Percentiles rank a stretch among this genome's conserved stretches.
Evolutionary conservation across 2,888 invertebrate genomes (phyloP).

Genomic region (Frankliniella fusca): DNA sequence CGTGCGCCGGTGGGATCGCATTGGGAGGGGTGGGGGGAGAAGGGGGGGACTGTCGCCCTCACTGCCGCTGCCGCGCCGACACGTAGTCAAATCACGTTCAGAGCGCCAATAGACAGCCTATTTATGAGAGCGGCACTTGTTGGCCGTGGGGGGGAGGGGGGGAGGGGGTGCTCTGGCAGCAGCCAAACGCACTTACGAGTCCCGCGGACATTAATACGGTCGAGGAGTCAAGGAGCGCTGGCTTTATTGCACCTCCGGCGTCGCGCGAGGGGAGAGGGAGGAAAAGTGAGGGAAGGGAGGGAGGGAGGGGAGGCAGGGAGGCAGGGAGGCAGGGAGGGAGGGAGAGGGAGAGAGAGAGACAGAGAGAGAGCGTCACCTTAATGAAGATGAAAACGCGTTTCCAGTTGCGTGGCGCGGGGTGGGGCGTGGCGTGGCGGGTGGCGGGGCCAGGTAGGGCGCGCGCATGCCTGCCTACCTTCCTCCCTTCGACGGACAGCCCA

Average conservation of each 20-base stretch:
- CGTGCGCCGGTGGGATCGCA: neutral
- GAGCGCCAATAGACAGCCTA: conserved; percentile 20
- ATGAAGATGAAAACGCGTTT: conserved; percentile 25
- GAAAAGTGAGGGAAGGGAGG: no score
- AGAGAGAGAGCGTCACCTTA: neutral
- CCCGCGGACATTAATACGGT: neutral
- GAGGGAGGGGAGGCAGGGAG: no score
- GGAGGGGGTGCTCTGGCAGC: neutral
- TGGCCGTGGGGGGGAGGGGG: neutral
- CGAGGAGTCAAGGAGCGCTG: neutral
- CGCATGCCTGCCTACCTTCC: neutral
- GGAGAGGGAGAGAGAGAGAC: no score
- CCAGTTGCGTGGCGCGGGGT: neutral
- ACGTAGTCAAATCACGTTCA: conserved; percentile 19
- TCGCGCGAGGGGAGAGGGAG: neutral
- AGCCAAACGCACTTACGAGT: conserved; percentile 10
- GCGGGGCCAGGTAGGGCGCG: neutral
- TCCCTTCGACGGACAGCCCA: neutral
- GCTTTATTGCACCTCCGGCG: conserved; percentile 4
- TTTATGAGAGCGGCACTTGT: conserved; percentile 1
- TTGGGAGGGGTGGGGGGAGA: neutral
- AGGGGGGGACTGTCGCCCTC: no score
- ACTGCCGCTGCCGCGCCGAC: neutral
- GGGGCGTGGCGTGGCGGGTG: neutral
- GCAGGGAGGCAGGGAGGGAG: no score